Base-by-base conservation (phyloP, 2,797 vertebrate genomes). In the Cossypha niveicapilla region DNA sequence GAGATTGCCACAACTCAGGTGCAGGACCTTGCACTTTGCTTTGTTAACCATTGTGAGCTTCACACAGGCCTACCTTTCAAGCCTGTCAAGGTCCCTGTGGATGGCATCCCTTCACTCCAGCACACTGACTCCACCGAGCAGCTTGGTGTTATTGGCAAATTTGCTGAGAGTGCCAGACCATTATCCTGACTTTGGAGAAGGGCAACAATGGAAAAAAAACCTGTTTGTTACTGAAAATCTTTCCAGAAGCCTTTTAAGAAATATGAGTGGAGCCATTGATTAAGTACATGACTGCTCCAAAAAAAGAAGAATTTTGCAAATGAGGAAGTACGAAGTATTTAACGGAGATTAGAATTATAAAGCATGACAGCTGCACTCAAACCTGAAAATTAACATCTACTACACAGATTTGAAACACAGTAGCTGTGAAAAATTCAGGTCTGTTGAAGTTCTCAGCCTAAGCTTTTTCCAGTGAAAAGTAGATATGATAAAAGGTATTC, bases 51-150 rank as follows among this genome's bases (percentile, higher is more conserved):
- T 4, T 11, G 19, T 27, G 27, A 54, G 3, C 8, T 61, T 61
- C 56, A 30, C 61, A 19, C 7, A 9, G 6, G 10, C 11, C 3
- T 10, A 13, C 7, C 18, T 88, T 37, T 53, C 10, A 23, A 34
- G 1, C 24, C 21, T 27, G 7, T 35, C 10, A 13, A 10, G 21
- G 34, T 41, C 18, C 15, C 30, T n/a, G 4, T 11, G 14, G 25
- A 30, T n/a, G 34, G 8, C 8, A 47, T n/a, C n/a, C 18, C 34
- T 61, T 47, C 1, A 1, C 4, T 54, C 18, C 30, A n/a, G 18
- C 0, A 0, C n/a, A 6, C 10, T 11, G 10, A 19, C 6, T 60
- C 25, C 25, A 19, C 10, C 1, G 0, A 18, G 17, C 15, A 35
- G 2, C 3, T 41, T 35, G 34, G 22, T 47, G 54, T 16, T 7